These are phyloP conservation scores for Bryconaethiops microstoma DNA, from an alignment of 2,797 vertebrate genomes.

Conservation along the genomic window DNA sequence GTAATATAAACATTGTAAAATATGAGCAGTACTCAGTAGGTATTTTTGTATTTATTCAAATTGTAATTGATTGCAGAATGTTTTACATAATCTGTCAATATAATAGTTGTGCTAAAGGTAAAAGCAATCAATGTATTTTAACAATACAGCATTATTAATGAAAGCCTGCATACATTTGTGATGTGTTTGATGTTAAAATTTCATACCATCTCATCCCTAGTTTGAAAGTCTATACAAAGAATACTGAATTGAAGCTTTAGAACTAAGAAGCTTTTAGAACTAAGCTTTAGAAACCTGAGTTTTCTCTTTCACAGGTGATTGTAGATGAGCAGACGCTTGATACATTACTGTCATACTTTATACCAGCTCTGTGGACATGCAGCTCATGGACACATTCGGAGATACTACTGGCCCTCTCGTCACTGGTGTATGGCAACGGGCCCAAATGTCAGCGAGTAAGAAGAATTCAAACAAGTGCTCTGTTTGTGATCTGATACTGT, in stretches of 20 bases:
- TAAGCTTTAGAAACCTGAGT: neutral
- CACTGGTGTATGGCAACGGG: constrained; percentile 90
- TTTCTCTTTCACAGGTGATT: constrained; percentile 78
- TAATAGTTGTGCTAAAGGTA: no score
- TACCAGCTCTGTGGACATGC: constrained; percentile 83
- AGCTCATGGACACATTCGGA: constrained; percentile 92
- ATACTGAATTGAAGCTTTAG: neutral
- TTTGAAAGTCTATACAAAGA: no score
- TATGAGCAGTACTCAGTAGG: neutral
- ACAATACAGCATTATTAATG: no score
- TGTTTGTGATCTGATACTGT: neutral
- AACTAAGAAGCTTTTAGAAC: neutral
- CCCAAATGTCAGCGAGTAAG: constrained; percentile 88
- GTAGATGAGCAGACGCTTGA: constrained; percentile 88
- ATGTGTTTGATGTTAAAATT: no score
- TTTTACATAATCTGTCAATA: neutral
- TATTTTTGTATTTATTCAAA: neutral
- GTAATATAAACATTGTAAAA: neutral
- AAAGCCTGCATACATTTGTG: no score
- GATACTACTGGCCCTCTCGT: constrained; percentile 89
- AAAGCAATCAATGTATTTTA: no score
- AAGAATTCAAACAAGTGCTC: neutral
- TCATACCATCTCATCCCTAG: no score
- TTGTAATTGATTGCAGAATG: neutral
- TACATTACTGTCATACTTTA: constrained; percentile 83